phyloP scores from a whole-genome alignment of 2,113 vertebrate species.

The Australoheros scitulus region DNA sequence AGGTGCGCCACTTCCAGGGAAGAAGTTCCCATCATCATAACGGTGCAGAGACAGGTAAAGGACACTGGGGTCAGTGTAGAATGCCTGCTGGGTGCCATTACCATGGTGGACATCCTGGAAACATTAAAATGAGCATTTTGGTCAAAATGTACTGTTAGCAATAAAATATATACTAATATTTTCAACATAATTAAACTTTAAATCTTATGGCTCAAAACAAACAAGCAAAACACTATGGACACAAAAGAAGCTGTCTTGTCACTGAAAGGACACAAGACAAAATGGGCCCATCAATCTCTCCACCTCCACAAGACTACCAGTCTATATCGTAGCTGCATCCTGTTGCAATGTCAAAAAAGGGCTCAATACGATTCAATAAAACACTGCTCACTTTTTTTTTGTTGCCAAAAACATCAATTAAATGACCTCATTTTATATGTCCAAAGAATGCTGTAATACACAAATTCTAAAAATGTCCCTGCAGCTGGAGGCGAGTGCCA shows the following conservation, averaged over 20 bases:
- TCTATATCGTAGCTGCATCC: conserved; percentile 20
- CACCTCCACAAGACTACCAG: conserved; percentile 15
- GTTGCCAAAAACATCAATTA: conserved; percentile 43
- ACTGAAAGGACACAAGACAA: neutral
- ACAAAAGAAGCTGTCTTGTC: neutral
- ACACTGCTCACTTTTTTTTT: neutral
- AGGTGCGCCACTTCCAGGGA: conserved; percentile 95
- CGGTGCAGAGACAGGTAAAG: conserved; percentile 96
- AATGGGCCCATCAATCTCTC: neutral
- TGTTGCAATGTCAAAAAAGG: conserved; percentile 12
- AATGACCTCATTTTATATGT: conserved; percentile 57
- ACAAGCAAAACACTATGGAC: neutral
- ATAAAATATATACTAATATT: neutral
- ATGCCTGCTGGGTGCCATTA: conserved; percentile 91
- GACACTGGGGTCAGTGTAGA: conserved; percentile 91
- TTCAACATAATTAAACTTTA: neutral
- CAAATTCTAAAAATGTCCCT: conserved; percentile 51
- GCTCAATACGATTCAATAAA: conserved; percentile 45
- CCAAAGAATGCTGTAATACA: conserved; percentile 58
- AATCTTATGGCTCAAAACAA: neutral
- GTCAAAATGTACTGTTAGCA: neutral
- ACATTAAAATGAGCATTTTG: neutral
- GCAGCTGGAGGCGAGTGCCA: conserved; percentile 47
- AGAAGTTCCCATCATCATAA: conserved; percentile 98
- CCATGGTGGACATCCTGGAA: conserved; percentile 84